Conservation (phyloP, 2,888 invertebrate species). For the Myopa testacea region DNA sequence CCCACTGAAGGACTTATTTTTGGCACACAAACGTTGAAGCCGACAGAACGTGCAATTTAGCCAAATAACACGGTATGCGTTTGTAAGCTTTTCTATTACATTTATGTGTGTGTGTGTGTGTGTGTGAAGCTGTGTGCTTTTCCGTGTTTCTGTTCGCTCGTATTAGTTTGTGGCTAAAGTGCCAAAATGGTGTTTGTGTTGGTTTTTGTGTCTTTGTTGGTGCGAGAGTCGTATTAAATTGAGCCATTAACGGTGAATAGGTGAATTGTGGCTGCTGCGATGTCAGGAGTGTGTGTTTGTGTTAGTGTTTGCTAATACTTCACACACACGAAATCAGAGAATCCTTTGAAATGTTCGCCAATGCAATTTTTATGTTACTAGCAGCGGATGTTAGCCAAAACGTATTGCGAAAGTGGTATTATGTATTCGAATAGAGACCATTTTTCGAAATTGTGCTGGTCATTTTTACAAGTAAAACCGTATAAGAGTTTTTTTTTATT, state of each 20-base stretch:
- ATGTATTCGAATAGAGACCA: too few species aligned
- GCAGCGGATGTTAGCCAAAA: too few species aligned
- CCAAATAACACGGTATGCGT: too few species aligned
- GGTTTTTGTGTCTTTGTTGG: not conserved
- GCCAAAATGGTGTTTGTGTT: slow-evolving; percentile 21
- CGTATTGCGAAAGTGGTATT: too few species aligned
- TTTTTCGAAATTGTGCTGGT: too few species aligned
- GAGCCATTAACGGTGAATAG: slow-evolving; percentile 8
- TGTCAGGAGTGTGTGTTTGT: not conserved
- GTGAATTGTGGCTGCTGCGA: not conserved
- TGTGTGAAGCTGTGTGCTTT: not conserved
- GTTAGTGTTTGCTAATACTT: not conserved
- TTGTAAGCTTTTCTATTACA: not conserved
- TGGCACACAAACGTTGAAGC: not conserved
- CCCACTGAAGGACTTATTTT: not conserved
- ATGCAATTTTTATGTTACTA: too few species aligned
- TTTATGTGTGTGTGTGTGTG: slow-evolving; percentile 21
- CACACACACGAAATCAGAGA: not conserved
- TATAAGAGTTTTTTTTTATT: too few species aligned
- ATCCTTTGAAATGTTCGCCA: too few species aligned
- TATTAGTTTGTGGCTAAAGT: slow-evolving; percentile 31
- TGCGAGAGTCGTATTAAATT: slow-evolving; percentile 4
- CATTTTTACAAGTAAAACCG: too few species aligned
- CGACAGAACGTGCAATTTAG: too few species aligned
- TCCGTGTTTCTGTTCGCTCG: not conserved